phyloP scores from a whole-genome alignment of 2,888 invertebrate genomes.

The Zygothrica quintamaculata region DNA sequence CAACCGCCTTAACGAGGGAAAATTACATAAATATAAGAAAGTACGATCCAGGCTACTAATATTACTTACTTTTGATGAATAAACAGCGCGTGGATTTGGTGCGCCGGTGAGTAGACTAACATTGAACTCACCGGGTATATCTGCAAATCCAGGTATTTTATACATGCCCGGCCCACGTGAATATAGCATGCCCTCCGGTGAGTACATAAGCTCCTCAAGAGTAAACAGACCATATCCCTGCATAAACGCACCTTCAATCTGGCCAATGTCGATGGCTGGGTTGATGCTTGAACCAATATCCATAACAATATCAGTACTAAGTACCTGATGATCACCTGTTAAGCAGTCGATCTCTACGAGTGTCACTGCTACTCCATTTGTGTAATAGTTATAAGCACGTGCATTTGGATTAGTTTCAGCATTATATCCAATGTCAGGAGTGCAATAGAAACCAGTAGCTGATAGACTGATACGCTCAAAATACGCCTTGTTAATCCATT shows the following conservation, averaged over 20 bases:
- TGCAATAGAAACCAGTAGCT: constrained; percentile 92
- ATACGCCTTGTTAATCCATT: constrained; percentile 92
- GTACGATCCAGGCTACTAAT: neutral
- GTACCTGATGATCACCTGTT: constrained; percentile 95
- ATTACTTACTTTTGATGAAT: constrained; percentile 93
- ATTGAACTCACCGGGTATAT: constrained; percentile 96
- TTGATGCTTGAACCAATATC: constrained; percentile 97
- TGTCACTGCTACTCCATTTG: constrained; percentile 93
- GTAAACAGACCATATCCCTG: constrained; percentile 97
- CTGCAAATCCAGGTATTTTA: constrained; percentile 96
- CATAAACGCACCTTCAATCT: constrained; percentile 97
- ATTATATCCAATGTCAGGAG: constrained; percentile 90
- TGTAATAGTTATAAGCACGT: constrained; percentile 92
- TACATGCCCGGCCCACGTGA: constrained; percentile 97
- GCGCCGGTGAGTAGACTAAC: constrained; percentile 95
- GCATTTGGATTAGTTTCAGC: constrained; percentile 89
- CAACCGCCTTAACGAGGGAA: constrained; percentile 90
- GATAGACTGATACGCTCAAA: constrained; percentile 91
- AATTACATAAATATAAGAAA: neutral
- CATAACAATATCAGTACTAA: constrained; percentile 97
- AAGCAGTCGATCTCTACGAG: constrained; percentile 97
- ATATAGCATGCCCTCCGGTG: constrained; percentile 91
- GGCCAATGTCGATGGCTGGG: constrained; percentile 98
- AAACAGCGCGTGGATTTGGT: constrained; percentile 95
- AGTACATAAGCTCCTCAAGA: constrained; percentile 94